Evolutionary conservation across 2,797 vertebrate species (phyloP).

Genomic region (Parauchenoglanis punctatus): DNA sequence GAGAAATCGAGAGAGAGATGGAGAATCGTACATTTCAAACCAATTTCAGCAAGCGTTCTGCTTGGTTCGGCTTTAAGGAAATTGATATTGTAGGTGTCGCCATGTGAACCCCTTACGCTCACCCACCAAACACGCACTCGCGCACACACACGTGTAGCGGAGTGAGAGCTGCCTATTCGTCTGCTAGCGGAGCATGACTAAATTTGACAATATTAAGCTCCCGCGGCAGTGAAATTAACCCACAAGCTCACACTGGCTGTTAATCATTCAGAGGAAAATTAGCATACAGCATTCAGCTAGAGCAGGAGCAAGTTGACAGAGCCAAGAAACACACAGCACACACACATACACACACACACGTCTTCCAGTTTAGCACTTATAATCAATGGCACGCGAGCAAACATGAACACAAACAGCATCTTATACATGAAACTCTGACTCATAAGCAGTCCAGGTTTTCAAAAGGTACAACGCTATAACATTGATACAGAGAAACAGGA

Average conservation of each 20-base stretch:
- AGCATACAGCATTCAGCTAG: constrained; percentile 41
- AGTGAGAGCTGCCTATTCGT: constrained; percentile 28
- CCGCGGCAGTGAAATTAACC: constrained; percentile 51
- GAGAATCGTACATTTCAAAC: constrained; percentile 7
- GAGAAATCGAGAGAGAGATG: constrained; percentile 1
- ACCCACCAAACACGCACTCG: background rate
- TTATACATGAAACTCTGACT: background rate
- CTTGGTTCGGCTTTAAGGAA: constrained; percentile 35
- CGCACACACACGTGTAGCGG: constrained; percentile 14
- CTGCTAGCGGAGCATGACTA: constrained; percentile 37
- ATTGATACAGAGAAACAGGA: background rate
- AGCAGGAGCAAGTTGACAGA: background rate
- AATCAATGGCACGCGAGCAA: background rate
- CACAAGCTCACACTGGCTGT: constrained; percentile 40
- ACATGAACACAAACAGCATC: too few species aligned
- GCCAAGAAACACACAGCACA: constrained; percentile 23
- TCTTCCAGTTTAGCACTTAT: background rate
- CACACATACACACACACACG: constrained; percentile 31
- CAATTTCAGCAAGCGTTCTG: constrained; percentile 34
- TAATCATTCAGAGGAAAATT: constrained; percentile 44
- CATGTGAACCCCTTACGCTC: background rate
- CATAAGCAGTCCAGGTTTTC: background rate
- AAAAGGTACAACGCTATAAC: background rate
- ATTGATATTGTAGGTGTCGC: constrained; percentile 29
- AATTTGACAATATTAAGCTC: constrained; percentile 53